Evolutionary conservation across 2,888 invertebrate genomes (phyloP), one percentile per base, ranked within the genome.

Genomic region (Plebejus argus): DNA sequence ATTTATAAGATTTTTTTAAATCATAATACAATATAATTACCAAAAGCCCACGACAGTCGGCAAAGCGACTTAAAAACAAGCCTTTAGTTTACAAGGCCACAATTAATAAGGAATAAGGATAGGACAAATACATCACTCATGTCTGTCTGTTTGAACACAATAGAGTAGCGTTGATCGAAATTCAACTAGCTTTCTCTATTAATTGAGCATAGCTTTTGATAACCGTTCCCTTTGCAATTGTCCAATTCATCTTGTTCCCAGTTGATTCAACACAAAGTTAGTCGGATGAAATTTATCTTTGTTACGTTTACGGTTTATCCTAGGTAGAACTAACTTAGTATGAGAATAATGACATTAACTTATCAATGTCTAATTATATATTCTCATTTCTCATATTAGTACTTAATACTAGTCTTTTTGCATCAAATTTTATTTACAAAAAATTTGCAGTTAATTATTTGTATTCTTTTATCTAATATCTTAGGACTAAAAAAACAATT

Each of bases 101-200:
- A 58, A 7, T 58, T 20, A 58, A n/a, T 58, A 8, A 39, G 20
- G 58, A 58, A 28, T n/a, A n/a, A n/a, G n/a, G n/a, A n/a, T 58
- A 20, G 58, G 58, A 58, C 20, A 58, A 58, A 58, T 58, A 58
- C 58, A 58, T 20, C 20, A 20, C 20, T n/a, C n/a, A n/a, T n/a
- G n/a, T n/a, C n/a, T n/a, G n/a, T n/a, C n/a, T 20, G 20, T 20
- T 58, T 58, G 20, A 23, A 23, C 61, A 61, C 61, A 61, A 61
- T 23, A 58, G 23, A 58, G 23, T 23, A 61, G 23, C 12, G 20
- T 61, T 61, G 61, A 61, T 61, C 61, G 61, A 61, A 61, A 23
- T 61, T 28, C 23, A 61, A 61, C 61, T 61, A 20, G 58, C 58
- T 58, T 58, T 20, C 61, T 61, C 61, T 23, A 61, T 61, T 61